Percentiles rank a stretch among this genome's conserved stretches.
Evolutionary conservation across 2,888 invertebrate species (phyloP).

Genomic region (Clanis bilineata): DNA sequence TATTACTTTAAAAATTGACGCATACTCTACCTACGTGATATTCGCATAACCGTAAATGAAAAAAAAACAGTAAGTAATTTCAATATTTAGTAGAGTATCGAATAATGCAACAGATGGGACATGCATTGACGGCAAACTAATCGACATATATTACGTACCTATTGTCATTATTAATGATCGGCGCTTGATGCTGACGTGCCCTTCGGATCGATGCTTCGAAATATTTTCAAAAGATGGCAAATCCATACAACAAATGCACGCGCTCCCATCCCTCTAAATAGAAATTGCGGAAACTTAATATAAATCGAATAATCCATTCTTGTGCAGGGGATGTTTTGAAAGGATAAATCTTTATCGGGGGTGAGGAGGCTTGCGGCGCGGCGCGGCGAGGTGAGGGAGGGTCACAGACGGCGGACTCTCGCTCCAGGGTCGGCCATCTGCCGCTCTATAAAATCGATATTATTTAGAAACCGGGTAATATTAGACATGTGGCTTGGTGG

Average conservation of each 20-base stretch:
- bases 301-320: conserved; percentile 79
- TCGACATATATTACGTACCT: conserved; percentile 61
- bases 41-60: background rate
- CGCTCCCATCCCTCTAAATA: conserved; percentile 69
- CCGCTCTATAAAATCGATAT: conserved; percentile 78
- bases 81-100: background rate
- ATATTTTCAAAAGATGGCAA: conserved; percentile 67
- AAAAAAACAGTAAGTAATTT: background rate
- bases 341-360: conserved; percentile 79
- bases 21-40: background rate
- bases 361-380: conserved; percentile 59
- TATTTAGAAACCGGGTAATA: conserved; percentile 68
- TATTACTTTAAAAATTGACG: background rate
- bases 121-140: conserved; percentile 52
- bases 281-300: conserved; percentile 81
- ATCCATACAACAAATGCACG: conserved; percentile 58
- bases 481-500: conserved; percentile 42
- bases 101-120: conserved; percentile 61
- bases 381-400: conserved; percentile 62
- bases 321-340: conserved; percentile 73
- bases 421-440: conserved; percentile 72
- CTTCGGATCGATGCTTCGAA: too few species aligned
- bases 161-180: conserved; percentile 71
- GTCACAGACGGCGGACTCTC: conserved; percentile 57
- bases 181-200: conserved; percentile 55